These are phyloP conservation scores for Typhlomys cinereus DNA, from an alignment of 2,113 vertebrate species.

Conservation along the genomic window DNA sequence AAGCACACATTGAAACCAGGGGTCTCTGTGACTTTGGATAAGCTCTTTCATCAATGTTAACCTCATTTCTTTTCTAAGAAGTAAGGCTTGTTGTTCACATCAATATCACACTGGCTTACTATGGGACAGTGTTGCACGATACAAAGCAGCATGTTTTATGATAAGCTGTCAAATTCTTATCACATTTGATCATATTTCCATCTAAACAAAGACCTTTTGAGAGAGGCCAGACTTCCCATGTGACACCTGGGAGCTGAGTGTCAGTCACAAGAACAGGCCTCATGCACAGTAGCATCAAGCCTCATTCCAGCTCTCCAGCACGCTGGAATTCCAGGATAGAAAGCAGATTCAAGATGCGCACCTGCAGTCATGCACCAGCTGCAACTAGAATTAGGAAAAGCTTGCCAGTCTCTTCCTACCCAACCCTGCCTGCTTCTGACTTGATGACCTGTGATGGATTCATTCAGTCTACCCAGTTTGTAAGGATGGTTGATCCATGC, in stretches of 20 bases:
- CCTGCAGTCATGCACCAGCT: not conserved
- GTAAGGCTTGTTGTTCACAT: not conserved
- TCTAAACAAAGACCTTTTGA: no score
- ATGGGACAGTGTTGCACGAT: not conserved
- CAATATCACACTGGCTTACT: not conserved
- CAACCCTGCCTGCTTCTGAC: not conserved
- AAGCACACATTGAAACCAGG: not conserved
- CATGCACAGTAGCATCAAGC: not conserved
- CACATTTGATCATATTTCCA: not conserved
- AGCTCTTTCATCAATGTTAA: not conserved
- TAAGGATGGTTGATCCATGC: not conserved
- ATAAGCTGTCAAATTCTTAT: not conserved
- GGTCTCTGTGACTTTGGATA: not conserved
- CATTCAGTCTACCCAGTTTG: not conserved
- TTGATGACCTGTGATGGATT: not conserved
- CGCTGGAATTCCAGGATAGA: not conserved
- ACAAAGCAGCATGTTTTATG: not conserved
- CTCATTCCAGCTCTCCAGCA: not conserved
- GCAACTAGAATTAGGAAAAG: not conserved
- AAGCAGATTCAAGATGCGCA: not conserved
- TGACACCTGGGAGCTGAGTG: not conserved
- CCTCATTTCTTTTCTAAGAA: not conserved
- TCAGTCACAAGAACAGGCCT: not conserved
- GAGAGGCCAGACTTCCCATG: not conserved
- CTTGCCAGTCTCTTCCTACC: not conserved